Conservation (phyloP, 2,888 invertebrate genomes). For the Lepidonotus clava region DNA sequence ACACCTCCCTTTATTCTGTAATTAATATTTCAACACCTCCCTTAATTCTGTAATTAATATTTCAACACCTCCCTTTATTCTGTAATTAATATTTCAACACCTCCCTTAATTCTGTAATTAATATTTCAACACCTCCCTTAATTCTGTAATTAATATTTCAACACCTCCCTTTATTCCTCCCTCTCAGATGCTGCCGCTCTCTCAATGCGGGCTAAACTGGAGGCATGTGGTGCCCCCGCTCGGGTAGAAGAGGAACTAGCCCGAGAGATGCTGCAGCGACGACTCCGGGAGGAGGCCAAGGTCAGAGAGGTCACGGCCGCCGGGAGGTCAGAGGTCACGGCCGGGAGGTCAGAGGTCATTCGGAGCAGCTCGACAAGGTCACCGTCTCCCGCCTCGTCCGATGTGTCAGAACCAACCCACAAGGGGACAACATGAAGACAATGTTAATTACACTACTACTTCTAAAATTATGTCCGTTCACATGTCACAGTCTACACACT, state of each 20-base stretch:
- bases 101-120: too few relatives aligned
- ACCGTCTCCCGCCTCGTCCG: background rate
- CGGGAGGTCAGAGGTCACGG: background rate
- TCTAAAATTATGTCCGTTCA: too few relatives aligned
- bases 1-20: too few relatives aligned
- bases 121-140: too few relatives aligned
- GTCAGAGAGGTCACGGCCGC: background rate
- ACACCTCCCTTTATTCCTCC: too few relatives aligned
- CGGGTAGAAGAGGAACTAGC: constrained; percentile 28
- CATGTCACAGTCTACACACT: too few relatives aligned
- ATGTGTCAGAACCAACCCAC: background rate
- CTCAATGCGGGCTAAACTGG: background rate
- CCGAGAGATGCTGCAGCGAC: constrained; percentile 12
- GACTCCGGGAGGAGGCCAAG: background rate
- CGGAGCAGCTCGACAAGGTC: background rate
- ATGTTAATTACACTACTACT: background rate
- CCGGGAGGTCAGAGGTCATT: background rate
- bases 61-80: too few relatives aligned
- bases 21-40: too few relatives aligned
- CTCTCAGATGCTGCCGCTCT: too few relatives aligned
- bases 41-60: too few relatives aligned
- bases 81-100: too few relatives aligned
- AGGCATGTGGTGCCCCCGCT: background rate
- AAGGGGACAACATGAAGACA: background rate
- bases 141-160: too few relatives aligned